Conservation (phyloP, 2,888 invertebrate species). For the Eilema sororculum region DNA sequence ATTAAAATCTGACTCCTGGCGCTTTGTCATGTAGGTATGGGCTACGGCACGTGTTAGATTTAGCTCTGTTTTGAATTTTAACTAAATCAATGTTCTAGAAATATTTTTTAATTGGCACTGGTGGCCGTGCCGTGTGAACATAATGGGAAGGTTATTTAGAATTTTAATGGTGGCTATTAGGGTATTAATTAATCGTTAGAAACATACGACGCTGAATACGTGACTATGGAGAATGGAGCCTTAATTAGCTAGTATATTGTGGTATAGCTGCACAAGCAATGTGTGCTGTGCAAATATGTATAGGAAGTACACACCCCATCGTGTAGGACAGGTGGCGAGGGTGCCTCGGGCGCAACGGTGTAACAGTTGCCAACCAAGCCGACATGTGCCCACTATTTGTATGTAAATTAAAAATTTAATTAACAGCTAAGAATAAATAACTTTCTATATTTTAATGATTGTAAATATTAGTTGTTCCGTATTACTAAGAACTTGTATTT, state of each 20-base stretch:
- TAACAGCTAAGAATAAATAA: constrained; percentile 64
- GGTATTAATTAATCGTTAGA: constrained; percentile 6
- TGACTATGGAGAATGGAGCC: constrained; percentile 28
- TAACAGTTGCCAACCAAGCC: constrained; percentile 50
- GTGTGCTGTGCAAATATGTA: constrained; percentile 46
- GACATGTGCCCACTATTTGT: constrained; percentile 62
- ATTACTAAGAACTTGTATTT: constrained; percentile 46
- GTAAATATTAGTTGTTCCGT: constrained; percentile 23
- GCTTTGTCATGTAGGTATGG: constrained; percentile 63
- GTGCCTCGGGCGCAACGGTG: constrained; percentile 71
- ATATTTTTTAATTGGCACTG: constrained; percentile 58
- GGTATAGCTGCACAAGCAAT: constrained; percentile 37
- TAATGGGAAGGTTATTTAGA: constrained; percentile 20
- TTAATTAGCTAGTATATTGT: constrained; percentile 45
- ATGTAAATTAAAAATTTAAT: constrained; percentile 72
- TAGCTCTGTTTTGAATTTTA: constrained; percentile 60
- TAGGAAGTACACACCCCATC: constrained; percentile 36
- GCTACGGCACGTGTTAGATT: constrained; percentile 58
- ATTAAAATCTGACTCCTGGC: constrained; percentile 79
- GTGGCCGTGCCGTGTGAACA: constrained; percentile 28
- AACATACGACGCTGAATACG: constrained; percentile 9
- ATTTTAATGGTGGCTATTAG: constrained; percentile 11
- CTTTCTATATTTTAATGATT: constrained; percentile 54
- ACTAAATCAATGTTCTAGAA: constrained; percentile 60
- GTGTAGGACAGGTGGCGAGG: constrained; percentile 69